Evolutionary conservation across 2,113 vertebrate genomes (phyloP).

Genomic region (Raphicerus campestris): DNA sequence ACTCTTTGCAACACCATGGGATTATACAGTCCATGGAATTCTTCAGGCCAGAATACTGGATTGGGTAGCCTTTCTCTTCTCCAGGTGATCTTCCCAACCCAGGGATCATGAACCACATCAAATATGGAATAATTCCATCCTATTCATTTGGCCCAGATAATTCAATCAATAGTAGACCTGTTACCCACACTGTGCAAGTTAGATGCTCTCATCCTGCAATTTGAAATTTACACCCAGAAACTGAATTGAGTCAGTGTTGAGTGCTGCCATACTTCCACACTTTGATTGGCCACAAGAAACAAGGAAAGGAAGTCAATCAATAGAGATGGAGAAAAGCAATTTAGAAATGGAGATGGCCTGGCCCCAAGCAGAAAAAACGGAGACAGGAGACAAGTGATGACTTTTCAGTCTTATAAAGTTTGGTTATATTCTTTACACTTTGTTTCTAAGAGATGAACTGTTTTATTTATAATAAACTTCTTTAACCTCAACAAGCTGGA

Average conservation of each 20-base stretch:
- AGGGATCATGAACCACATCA: accelerated
- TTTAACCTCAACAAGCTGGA: not conserved
- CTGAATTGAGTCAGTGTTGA: not conserved
- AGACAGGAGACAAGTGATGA: not conserved
- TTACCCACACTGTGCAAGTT: not conserved
- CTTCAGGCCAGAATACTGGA: not conserved
- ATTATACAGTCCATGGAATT: not conserved
- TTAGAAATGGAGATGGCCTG: not conserved
- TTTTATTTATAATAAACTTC: not conserved
- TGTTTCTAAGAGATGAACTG: not conserved
- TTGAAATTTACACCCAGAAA: not conserved
- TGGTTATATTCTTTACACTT: not conserved
- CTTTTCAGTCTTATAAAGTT: not conserved
- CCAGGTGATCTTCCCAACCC: not conserved
- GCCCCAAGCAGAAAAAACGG: not conserved
- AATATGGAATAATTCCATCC: not conserved
- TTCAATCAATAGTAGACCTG: not conserved
- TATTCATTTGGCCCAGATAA: not conserved
- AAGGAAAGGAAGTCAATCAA: not conserved
- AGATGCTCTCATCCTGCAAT: not conserved
- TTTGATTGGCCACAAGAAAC: not conserved
- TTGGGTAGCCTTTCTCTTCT: not conserved
- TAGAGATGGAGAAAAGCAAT: not conserved
- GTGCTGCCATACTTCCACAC: not conserved
- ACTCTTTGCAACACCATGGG: not conserved